A percentile compares a stretch with the other conserved stretches of the same genome.
These are phyloP conservation scores for Anguilla anguilla DNA, from an alignment of 2,797 vertebrate genomes.

Conservation along the genomic window DNA sequence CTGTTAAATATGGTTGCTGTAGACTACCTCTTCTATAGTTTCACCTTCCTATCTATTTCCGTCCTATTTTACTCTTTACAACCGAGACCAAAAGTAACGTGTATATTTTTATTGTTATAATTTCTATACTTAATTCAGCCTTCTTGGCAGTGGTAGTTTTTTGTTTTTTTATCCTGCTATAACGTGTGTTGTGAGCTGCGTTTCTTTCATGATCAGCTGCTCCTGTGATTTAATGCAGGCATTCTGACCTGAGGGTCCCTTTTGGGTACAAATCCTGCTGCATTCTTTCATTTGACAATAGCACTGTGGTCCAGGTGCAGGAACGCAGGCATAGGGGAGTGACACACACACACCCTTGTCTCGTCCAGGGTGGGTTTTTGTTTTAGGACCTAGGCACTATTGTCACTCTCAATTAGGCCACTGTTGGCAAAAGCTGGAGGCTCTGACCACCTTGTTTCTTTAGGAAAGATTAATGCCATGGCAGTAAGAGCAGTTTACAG, in stretches of 20 bases:
- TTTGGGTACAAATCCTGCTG: not conserved
- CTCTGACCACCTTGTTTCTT: not conserved
- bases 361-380: not conserved
- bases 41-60: no score
- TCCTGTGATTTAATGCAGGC: not conserved
- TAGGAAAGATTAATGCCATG: no score
- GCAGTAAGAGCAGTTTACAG: not conserved
- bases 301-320: not conserved
- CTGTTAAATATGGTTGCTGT: not conserved
- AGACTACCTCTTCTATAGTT: no score
- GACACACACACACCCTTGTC: not conserved
- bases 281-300: not conserved
- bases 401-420: conserved; percentile 42
- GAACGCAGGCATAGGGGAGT: not conserved
- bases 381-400: not conserved
- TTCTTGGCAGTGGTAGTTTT: not conserved
- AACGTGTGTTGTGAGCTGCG: not conserved
- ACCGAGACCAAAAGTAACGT: no score
- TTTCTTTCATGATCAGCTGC: not conserved
- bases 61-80: no score
- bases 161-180: not conserved
- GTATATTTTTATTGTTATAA: no score
- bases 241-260: not conserved
- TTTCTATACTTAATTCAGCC: no score
- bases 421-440: conserved; percentile 40